Evolutionary conservation across 1,140 invertebrate species (phyloP).

Genomic region (Temnothorax curvispinosus): DNA sequence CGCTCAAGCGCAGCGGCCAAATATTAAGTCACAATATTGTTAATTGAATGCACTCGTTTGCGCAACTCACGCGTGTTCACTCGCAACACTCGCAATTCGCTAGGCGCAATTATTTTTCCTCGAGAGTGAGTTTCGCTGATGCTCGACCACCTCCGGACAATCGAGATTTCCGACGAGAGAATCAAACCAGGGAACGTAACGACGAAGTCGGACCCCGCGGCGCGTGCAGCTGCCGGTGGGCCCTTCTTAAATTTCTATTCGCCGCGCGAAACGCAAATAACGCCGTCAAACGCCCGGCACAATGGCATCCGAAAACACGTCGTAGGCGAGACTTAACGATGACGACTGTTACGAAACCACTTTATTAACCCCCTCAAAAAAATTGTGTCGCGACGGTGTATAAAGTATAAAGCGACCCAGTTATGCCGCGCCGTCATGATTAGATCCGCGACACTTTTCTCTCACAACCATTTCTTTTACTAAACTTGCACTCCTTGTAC

Average conservation of each 20-base stretch:
- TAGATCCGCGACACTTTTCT: background rate
- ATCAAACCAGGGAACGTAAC: conserved; percentile 31
- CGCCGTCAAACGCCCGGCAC: conserved; percentile 41
- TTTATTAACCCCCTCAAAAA: conserved; percentile 76
- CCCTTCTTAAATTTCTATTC: conserved; percentile 66
- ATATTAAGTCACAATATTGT: conserved; percentile 72
- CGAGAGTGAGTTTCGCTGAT: conserved; percentile 78
- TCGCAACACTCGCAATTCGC: conserved; percentile 56
- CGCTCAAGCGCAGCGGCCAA: conserved; percentile 42
- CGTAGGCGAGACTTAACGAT: conserved; percentile 69
- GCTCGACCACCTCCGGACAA: conserved; percentile 82
- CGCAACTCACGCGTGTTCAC: conserved; percentile 54
- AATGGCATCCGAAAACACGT: conserved; percentile 72
- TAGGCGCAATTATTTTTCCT: conserved; percentile 82
- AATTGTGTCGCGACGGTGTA: background rate
- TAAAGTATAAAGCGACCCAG: background rate
- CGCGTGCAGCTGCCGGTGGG: conserved; percentile 71
- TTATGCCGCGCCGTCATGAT: background rate
- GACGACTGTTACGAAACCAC: conserved; percentile 80
- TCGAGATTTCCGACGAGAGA: conserved; percentile 57
- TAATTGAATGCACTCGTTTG: conserved; percentile 69
- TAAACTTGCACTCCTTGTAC: background rate
- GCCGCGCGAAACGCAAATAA: conserved; percentile 69
- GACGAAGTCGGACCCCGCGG: conserved; percentile 52
- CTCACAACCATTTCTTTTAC: background rate